Conservation (phyloP, 2,113 vertebrate species). For the Lasiurus borealis region DNA sequence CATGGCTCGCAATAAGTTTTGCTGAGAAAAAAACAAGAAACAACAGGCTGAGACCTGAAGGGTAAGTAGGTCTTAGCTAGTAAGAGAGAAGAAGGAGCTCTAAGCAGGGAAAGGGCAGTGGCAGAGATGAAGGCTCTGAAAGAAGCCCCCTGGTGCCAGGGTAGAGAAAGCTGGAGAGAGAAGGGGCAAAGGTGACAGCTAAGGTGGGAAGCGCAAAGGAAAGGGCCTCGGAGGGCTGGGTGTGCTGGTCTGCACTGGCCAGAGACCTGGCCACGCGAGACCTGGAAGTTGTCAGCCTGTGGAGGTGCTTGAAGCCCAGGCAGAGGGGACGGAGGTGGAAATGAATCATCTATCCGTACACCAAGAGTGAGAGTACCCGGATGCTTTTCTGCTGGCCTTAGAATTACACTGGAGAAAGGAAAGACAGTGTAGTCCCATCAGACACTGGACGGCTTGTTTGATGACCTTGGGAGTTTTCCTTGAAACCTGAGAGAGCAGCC, state of each 20-base stretch:
- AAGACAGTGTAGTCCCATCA: neutral
- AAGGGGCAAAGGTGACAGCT: neutral
- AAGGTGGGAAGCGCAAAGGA: neutral
- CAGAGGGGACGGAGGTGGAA: neutral
- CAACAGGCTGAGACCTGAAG: neutral
- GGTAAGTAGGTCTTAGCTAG: neutral
- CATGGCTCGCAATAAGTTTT: neutral
- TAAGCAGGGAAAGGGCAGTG: neutral
- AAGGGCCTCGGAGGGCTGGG: neutral
- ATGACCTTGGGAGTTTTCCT: neutral
- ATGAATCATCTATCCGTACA: too few species aligned
- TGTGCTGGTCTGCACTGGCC: too few species aligned
- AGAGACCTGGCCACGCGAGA: neutral
- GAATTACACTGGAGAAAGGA: neutral
- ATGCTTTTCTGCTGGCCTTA: neutral
- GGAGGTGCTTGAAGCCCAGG: neutral
- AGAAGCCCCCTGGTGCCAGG: neutral
- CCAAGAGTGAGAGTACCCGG: neutral
- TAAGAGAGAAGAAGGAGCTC: neutral
- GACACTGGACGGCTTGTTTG: neutral
- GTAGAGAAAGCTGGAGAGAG: neutral
- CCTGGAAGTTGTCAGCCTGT: neutral
- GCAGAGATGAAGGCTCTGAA: neutral
- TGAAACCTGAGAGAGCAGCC: neutral
- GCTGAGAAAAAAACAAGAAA: neutral